Evolutionary conservation across 2,888 invertebrate genomes (phyloP).

Genomic region (Epirrhoe alternata): DNA sequence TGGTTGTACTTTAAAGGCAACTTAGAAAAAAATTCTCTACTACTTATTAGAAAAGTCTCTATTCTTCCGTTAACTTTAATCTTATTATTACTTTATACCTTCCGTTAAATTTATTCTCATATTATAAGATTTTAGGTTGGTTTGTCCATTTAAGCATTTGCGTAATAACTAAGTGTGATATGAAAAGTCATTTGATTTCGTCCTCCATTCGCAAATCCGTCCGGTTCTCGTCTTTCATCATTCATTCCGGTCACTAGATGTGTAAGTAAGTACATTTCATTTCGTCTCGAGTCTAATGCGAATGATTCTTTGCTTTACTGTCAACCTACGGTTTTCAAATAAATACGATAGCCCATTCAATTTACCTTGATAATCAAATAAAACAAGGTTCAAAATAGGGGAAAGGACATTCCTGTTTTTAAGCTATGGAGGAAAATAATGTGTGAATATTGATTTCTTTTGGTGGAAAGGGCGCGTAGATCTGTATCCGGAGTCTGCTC

Average conservation of each 20-base stretch:
- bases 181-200: constrained; percentile 36
- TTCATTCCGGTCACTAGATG: constrained; percentile 43
- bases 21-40: no score
- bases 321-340: constrained; percentile 19
- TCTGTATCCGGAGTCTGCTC: not conserved
- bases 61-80: no score
- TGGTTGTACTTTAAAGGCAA: no score
- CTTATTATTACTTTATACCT: not conserved
- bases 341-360: not conserved
- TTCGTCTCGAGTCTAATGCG: constrained; percentile 28
- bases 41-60: no score
- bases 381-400: not conserved
- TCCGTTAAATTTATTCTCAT: no score
- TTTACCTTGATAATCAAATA: not conserved
- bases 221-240: constrained; percentile 41
- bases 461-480: not conserved
- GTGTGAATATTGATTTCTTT: not conserved
- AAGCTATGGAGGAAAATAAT: not conserved
- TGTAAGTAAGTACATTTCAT: constrained; percentile 30
- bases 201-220: constrained; percentile 21
- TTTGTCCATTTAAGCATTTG: constrained; percentile 20
- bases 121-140: not conserved
- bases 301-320: constrained; percentile 23
- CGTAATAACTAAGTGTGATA: constrained; percentile 20
- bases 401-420: not conserved